Base-by-base conservation (phyloP, 37 sponge, comb jelly and placozoan genomes). In the Cliona cf. orientalis region DNA sequence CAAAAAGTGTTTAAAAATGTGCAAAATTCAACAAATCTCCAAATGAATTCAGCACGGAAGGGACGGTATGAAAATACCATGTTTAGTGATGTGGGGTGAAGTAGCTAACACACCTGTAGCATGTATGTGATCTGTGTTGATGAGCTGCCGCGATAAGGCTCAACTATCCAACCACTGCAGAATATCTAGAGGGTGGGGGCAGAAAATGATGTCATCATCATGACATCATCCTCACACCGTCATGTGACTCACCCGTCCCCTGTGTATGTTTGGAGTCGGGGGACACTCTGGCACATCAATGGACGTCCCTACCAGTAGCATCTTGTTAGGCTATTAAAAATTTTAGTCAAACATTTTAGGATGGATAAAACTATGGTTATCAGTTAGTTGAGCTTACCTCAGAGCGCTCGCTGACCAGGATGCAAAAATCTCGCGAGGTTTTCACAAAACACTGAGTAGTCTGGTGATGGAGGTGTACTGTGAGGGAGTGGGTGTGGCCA, bases 111-210 rank as follows among this genome's bases (percentile, higher is more conserved):
- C 11, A 88, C 92, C 86, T 92, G 93, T 5, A 92, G 9, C 0
- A 92, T 21, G 86, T 92, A 92, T 0, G 93, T 87, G 3, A 89
- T 45, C 56, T 68, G 62, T 5, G 92, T 72, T n/a, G 14, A 29
- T 31, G 1, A 82, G 32, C 57, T 66, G 59, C 0, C 71, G 84
- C 34, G 17, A 12, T 39, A 26, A 7, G 94, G 87, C 66, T 93
- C 94, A 17, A 93, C 66, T 33, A 85, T 77, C 94, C 94, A 93
- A 3, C 94, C 94, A 90, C 94, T 93, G 56, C 64, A 73, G 31
- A 75, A 31, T 0, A 93, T 46, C 94, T 93, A 38, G 32, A 46
- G 40, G 12, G 60, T 3, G 60, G 28, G 14, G 14, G 60, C 28
- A 3, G 14, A 59, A 59, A 9, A 14, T 29, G 5, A 9, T 59